Evolutionary conservation across 2,113 vertebrate species (phyloP).

Genomic region (Leucopsar rothschildi): DNA sequence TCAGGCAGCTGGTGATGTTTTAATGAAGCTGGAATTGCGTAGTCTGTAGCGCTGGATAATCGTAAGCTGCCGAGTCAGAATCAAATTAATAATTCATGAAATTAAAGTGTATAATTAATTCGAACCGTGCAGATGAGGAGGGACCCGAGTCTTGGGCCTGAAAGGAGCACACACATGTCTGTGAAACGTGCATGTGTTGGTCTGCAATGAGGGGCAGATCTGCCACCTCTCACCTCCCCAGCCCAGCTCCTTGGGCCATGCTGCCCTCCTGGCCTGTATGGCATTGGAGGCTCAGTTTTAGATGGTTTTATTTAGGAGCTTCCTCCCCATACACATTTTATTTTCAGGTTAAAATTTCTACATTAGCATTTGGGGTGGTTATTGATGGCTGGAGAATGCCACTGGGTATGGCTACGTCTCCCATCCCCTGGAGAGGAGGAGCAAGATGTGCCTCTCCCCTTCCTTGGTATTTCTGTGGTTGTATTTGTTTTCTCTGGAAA

Average conservation of each 20-base stretch:
- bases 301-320: not conserved
- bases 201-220: not conserved
- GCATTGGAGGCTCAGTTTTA: not conserved
- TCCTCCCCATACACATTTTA: rapidly evolving
- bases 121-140: slow-evolving; percentile 78
- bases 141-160: slow-evolving; percentile 57
- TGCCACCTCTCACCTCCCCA: not conserved
- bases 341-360: not conserved
- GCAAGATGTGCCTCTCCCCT: not conserved
- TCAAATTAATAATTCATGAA: slow-evolving; percentile 99
- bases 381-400: not conserved
- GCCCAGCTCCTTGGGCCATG: not conserved
- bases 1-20: slow-evolving; percentile 91
- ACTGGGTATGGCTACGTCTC: rapidly evolving
- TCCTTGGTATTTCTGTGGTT: not conserved
- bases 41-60: slow-evolving; percentile 88
- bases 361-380: rapidly evolving
- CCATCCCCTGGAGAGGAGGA: not conserved
- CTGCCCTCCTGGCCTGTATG: not conserved
- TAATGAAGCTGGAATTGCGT: slow-evolving; percentile 92
- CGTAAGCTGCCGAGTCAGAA: slow-evolving; percentile 98
- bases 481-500: not conserved
- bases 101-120: slow-evolving; percentile 99
- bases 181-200: not conserved
- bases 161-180: slow-evolving; percentile 20